A percentile compares a stretch with the other conserved stretches of the same genome.
Conservation (phyloP, 2,797 vertebrate species). For the Poliocrania exsul region DNA sequence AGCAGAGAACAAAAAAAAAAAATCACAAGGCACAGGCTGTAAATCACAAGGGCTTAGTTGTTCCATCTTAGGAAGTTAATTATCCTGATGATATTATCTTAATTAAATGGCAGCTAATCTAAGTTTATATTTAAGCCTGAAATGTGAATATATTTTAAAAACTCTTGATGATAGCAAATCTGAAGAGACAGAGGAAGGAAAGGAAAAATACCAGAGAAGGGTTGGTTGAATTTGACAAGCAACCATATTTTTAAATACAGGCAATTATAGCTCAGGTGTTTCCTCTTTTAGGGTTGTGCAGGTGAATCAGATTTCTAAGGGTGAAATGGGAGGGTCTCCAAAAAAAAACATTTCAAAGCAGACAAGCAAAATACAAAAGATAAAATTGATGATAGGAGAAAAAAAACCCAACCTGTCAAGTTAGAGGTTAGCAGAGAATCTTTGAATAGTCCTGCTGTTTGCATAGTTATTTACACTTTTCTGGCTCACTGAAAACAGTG, state of each 20-base stretch:
- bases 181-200: conserved; percentile 68
- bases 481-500: background rate
- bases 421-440: background rate
- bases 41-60: conserved; percentile 42
- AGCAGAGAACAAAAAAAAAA: background rate
- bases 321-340: background rate
- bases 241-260: conserved; percentile 61
- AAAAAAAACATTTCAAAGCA: conserved; percentile 26
- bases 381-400: conserved; percentile 15
- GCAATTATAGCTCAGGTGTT: conserved; percentile 26
- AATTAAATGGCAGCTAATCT: conserved; percentile 70
- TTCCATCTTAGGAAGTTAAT: conserved; percentile 53
- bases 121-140: conserved; percentile 67
- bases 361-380: conserved; percentile 41
- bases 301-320: conserved; percentile 58
- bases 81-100: conserved; percentile 54
- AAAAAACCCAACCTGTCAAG: background rate
- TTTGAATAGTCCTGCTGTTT: background rate
- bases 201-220: conserved; percentile 70
- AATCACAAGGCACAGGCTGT: conserved; percentile 28
- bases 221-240: conserved; percentile 57
- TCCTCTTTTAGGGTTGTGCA: conserved; percentile 62
- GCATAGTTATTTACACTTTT: conserved; percentile 17
- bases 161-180: conserved; percentile 70
- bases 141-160: conserved; percentile 69